These are phyloP conservation scores for Eupithecia tripunctaria DNA, from an alignment of 2,888 invertebrate genomes.

Conservation along the genomic window DNA sequence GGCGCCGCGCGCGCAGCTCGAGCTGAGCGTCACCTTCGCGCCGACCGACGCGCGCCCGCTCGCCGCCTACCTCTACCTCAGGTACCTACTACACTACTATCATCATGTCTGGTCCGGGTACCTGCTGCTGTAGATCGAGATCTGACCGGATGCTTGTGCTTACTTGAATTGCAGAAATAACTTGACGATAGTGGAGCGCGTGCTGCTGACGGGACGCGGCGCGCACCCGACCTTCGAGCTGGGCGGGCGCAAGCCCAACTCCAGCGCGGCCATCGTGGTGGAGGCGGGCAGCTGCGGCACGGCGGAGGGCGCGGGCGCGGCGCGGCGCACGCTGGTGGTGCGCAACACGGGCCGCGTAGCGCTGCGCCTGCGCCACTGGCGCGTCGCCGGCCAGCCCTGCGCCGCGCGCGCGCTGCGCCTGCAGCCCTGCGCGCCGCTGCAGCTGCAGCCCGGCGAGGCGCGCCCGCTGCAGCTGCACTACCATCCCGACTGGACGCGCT, in stretches of 20 bases:
- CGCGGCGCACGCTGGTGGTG: slow-evolving; percentile 72
- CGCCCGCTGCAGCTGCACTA: slow-evolving; percentile 57
- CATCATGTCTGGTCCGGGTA: too few species aligned
- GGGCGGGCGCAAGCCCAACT: slow-evolving; percentile 93
- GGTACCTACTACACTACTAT: too few species aligned
- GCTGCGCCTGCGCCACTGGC: slow-evolving; percentile 86
- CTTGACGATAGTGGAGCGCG: slow-evolving; percentile 94
- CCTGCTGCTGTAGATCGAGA: too few species aligned
- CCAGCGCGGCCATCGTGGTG: slow-evolving; percentile 89
- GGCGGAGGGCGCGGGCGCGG: slow-evolving; percentile 82
- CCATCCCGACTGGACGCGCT: slow-evolving; percentile 65
- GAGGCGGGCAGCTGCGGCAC: slow-evolving; percentile 88
- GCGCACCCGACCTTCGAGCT: slow-evolving; percentile 94
- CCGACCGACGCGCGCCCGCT: slow-evolving; percentile 65
- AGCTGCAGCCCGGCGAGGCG: slow-evolving; percentile 61
- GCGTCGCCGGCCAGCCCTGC: slow-evolving; percentile 64
- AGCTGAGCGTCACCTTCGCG: slow-evolving; percentile 76
- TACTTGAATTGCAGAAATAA: slow-evolving; percentile 89
- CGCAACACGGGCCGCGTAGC: slow-evolving; percentile 96
- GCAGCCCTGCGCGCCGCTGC: slow-evolving; percentile 65
- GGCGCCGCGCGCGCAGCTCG: slow-evolving; percentile 82
- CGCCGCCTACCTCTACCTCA: slow-evolving; percentile 80
- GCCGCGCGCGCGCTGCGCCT: slow-evolving; percentile 70
- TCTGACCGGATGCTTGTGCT: not conserved
- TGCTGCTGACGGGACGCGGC: slow-evolving; percentile 93